Percentiles rank a stretch among this genome's conserved stretches.
phyloP scores from a whole-genome alignment of 1,140 invertebrate genomes.

The Luehdorfia chinensis region DNA sequence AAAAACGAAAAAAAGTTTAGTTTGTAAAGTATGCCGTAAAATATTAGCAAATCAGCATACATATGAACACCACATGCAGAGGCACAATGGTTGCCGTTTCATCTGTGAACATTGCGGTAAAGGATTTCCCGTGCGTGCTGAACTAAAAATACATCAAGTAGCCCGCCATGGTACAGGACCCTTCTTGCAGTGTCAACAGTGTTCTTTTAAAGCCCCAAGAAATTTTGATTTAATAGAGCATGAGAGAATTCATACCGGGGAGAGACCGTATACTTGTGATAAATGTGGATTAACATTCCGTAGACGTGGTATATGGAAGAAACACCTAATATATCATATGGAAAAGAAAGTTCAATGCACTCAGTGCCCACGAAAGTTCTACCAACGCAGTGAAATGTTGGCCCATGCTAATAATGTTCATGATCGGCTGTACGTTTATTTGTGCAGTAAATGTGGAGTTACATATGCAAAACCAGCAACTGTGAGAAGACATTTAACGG shows the following conservation, averaged over 20 bases:
- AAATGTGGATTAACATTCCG: conserved; percentile 63
- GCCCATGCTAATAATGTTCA: conserved; percentile 57
- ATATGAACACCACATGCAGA: conserved; percentile 58
- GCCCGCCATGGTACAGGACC: conserved; percentile 45
- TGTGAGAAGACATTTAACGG: conserved; percentile 52
- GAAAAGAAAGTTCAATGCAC: conserved; percentile 57
- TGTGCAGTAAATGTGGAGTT: conserved; percentile 48
- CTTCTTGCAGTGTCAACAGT: conserved; percentile 45
- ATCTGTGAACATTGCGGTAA: conserved; percentile 64
- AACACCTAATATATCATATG: conserved; percentile 50
- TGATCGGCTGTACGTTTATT: conserved; percentile 52
- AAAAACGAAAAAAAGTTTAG: conserved; percentile 16
- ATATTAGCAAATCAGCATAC: conserved; percentile 44
- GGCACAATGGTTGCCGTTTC: conserved; percentile 47
- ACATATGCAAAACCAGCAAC: conserved; percentile 52
- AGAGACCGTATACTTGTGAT: conserved; percentile 59
- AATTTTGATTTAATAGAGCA: conserved; percentile 55
- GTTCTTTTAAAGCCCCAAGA: conserved; percentile 49
- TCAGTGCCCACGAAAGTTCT: conserved; percentile 54
- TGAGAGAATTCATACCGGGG: conserved; percentile 52
- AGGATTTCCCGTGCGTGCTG: conserved; percentile 39
- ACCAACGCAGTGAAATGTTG: conserved; percentile 37
- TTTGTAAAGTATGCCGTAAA: conserved; percentile 50
- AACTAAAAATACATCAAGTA: conserved; percentile 46
- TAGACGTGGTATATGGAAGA: conserved; percentile 51